These are phyloP conservation scores for Drosophila repletoides DNA, from an alignment of 1,140 invertebrate genomes.

Conservation along the genomic window DNA sequence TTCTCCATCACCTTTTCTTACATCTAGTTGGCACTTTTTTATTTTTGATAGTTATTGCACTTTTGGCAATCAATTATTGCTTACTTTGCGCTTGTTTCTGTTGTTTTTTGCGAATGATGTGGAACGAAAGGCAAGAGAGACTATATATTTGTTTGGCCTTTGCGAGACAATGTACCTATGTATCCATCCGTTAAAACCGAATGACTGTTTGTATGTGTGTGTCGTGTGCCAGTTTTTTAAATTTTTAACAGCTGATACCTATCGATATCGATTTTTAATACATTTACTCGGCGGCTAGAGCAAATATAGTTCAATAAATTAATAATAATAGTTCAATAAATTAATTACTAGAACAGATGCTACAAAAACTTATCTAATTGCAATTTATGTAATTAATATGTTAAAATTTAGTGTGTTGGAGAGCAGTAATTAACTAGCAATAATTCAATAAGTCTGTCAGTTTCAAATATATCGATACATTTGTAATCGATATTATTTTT, in stretches of 20 bases:
- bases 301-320: no score
- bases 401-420: no score
- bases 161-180: slow-evolving; percentile 45
- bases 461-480: no score
- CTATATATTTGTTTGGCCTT: slow-evolving; percentile 61
- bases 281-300: no score
- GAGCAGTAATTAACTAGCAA: no score
- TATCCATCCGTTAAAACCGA: slow-evolving; percentile 35
- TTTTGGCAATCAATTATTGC: slow-evolving; percentile 19
- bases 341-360: no score
- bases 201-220: neutral
- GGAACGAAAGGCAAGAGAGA: slow-evolving; percentile 15
- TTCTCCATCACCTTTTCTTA: neutral
- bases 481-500: no score
- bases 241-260: slow-evolving; percentile 27
- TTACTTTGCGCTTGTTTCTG: slow-evolving; percentile 55
- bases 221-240: slow-evolving; percentile 18
- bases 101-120: slow-evolving; percentile 27
- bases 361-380: no score
- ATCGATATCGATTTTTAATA: slow-evolving; percentile 39
- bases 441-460: no score
- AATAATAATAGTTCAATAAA: no score
- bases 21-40: neutral
- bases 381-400: no score
- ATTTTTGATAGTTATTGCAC: neutral